Base-by-base conservation (phyloP, 1,140 invertebrate genomes). In the Heliconius melpomene region DNA sequence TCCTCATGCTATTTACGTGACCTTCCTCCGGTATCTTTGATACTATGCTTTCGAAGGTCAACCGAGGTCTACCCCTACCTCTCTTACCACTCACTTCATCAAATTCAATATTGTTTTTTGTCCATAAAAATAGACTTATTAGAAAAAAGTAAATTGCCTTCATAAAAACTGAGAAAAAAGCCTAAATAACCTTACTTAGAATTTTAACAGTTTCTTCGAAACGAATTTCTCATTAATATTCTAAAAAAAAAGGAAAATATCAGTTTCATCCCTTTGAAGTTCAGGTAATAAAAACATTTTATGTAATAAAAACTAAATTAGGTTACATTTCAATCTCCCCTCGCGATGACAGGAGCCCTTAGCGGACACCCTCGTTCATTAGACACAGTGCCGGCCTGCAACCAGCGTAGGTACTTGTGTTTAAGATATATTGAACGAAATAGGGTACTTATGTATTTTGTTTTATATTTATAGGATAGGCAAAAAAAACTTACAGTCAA, bases 311-410 rank as follows among this genome's bases (percentile, higher is more conserved):
- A 66, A 66, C 60, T 29, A 66, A 66, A 66, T 66, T 29, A 66
- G 60, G 60, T 66, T 66, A 66, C 60, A 66, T 66, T 74, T 74
- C 76, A 73, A 74, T 74, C 77, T 75, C 66, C 76, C 79, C 52
- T 66, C 50, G 72, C 57, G 77, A 72, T 81, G 80, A 81, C 80
- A 71, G 75, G 13, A 52, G 77, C 74, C 72, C 76, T 75, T 60
- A 75, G 60, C 73, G 78, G 70, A 78, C 80, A 81, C 80, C 80
- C 80, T 75, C 60, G 73, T 23, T 78, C 80, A 81, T 81, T 81
- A 81, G 76, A 72, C 77, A 72, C 78, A 79, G 54, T 80, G 79
- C 57, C 73, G 20, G 38, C 79, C 78, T 78, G 52, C 57, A 73
- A 73, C 72, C 71, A 54, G 75, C 36, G 77, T 36, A 36, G 32